These are phyloP conservation scores for Melanchra persicariae DNA, from an alignment of 2,888 invertebrate species.

Conservation along the genomic window DNA sequence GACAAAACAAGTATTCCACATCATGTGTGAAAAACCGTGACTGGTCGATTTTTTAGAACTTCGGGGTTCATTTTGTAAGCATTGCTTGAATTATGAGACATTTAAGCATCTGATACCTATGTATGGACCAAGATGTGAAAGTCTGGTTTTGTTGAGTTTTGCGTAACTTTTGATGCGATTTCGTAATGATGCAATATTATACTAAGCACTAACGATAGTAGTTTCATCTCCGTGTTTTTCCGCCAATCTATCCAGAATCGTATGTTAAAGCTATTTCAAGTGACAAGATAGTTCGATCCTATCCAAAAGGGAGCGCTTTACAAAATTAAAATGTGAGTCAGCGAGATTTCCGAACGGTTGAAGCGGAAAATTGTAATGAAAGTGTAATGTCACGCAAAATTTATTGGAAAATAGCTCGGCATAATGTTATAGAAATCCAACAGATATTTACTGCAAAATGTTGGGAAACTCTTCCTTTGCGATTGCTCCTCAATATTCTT, in stretches of 20 bases:
- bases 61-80: background rate
- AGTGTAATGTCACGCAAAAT: constrained; percentile 28
- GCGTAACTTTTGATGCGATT: background rate
- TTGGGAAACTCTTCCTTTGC: background rate
- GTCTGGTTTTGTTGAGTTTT: background rate
- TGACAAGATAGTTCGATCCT: background rate
- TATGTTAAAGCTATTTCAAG: background rate
- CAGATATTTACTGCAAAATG: background rate
- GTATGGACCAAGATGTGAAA: background rate
- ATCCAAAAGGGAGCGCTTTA: constrained; percentile 30
- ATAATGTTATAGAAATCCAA: background rate
- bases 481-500: background rate
- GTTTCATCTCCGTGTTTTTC: background rate
- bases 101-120: too few relatives aligned
- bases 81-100: background rate
- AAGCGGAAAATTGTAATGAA: constrained; percentile 47
- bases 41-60: background rate
- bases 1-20: too few relatives aligned
- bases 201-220: background rate
- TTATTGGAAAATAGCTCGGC: constrained; percentile 23
- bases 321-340: constrained; percentile 57
- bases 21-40: background rate
- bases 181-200: background rate
- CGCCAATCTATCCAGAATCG: background rate
- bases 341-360: constrained; percentile 40